A percentile compares a stretch with the other conserved stretches of the same genome.
phyloP scores from a whole-genome alignment of 1,140 invertebrate genomes.

The Heterodera carotae region DNA sequence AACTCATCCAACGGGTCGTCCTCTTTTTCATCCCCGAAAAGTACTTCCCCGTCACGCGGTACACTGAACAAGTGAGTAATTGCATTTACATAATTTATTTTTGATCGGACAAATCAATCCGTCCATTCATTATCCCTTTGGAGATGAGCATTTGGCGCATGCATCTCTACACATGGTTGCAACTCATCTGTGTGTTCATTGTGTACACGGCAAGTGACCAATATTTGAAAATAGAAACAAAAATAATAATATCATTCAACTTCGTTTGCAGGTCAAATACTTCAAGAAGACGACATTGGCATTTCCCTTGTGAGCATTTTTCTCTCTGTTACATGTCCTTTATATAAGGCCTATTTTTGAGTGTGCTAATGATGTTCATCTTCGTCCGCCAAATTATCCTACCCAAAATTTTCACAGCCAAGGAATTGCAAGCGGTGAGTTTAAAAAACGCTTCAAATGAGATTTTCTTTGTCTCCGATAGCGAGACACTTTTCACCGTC shows the following conservation, averaged over 20 bases:
- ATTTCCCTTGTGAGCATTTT: constrained; percentile 49
- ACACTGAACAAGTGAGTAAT: constrained; percentile 44
- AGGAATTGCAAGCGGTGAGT: constrained; percentile 59
- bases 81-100: not conserved
- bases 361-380: constrained; percentile 60
- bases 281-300: constrained; percentile 51
- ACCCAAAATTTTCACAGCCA: constrained; percentile 54
- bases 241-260: not conserved
- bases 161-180: constrained; percentile 61
- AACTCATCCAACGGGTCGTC: constrained; percentile 55
- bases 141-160: constrained; percentile 57
- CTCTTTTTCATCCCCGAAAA: constrained; percentile 60
- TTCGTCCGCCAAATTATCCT: constrained; percentile 53
- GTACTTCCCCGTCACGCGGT: constrained; percentile 51
- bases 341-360: not conserved
- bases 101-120: not conserved
- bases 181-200: constrained; percentile 53
- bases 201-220: constrained; percentile 51
- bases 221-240: not conserved
- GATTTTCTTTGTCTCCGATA: not conserved
- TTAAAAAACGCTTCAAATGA: not conserved
- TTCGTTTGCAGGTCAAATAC: constrained; percentile 23
- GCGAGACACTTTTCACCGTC: not conserved
- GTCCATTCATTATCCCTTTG: too few relatives aligned
- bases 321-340: not conserved